phyloP scores from a whole-genome alignment of 2,797 vertebrate genomes.

The Schizopygopsis pylzovi region DNA sequence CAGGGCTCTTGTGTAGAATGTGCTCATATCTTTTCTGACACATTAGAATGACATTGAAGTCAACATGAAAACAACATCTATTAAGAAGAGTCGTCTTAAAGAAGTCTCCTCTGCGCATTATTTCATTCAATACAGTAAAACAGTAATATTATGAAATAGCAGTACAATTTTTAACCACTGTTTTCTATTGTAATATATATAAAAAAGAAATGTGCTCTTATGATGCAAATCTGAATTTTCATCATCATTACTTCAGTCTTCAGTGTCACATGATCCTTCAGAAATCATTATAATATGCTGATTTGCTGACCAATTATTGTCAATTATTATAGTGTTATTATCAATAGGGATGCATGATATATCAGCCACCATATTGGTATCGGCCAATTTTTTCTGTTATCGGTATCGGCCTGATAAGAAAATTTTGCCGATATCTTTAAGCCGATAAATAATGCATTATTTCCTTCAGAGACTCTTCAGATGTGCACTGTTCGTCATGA shows the following conservation, averaged over 20 bases:
- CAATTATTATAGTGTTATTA: neutral
- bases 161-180: neutral
- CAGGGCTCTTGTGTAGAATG: conserved; percentile 12
- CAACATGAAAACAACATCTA: neutral
- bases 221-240: neutral
- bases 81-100: neutral
- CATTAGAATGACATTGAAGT: neutral
- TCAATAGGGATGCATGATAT: no score
- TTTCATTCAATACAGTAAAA: neutral
- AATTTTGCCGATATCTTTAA: no score
- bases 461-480: no score
- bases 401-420: no score
- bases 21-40: neutral
- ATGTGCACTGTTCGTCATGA: no score
- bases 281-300: neutral
- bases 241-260: neutral
- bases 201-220: neutral
- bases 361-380: no score
- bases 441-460: no score
- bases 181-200: neutral
- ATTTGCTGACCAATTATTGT: neutral
- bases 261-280: neutral
- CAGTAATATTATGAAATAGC: neutral
- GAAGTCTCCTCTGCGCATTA: neutral
- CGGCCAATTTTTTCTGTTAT: no score